Conservation (phyloP, 1,140 invertebrate genomes). For the Idris sp. region DNA sequence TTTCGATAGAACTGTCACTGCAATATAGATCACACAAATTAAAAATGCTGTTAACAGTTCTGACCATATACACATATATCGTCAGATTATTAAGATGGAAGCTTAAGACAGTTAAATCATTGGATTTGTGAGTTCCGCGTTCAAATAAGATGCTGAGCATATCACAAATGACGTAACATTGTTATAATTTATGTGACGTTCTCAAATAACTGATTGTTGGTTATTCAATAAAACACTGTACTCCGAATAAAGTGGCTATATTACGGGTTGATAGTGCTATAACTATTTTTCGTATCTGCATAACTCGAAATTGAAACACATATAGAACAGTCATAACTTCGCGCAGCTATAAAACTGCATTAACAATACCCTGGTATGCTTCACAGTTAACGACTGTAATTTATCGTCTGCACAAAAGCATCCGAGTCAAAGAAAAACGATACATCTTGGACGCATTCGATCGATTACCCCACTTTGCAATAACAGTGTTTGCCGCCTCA, state of each 20-base stretch:
- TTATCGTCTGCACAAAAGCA: constrained; percentile 52
- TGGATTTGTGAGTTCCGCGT: constrained; percentile 10
- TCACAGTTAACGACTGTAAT: constrained; percentile 55
- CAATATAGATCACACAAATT: constrained; percentile 19
- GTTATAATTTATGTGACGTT: constrained; percentile 53
- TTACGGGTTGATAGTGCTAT: constrained; percentile 52
- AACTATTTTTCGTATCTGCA: constrained; percentile 61
- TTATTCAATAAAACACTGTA: constrained; percentile 49
- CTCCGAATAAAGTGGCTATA: constrained; percentile 54
- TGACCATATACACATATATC: background rate
- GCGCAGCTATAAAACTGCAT: constrained; percentile 56
- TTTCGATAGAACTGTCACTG: constrained; percentile 16
- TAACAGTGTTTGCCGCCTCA: constrained; percentile 38
- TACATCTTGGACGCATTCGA: constrained; percentile 50
- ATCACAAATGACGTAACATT: constrained; percentile 25
- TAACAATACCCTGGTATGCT: constrained; percentile 46
- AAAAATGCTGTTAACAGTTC: background rate
- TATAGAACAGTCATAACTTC: constrained; percentile 56
- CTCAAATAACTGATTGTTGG: constrained; percentile 48
- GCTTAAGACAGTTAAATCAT: constrained; percentile 10
- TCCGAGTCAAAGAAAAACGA: constrained; percentile 55
- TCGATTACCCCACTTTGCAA: constrained; percentile 54
- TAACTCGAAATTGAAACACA: constrained; percentile 56
- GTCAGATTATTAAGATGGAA: constrained; percentile 3
- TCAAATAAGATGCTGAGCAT: constrained; percentile 27